Conservation (phyloP, 2,888 invertebrate species). For the Carabus problematicus region DNA sequence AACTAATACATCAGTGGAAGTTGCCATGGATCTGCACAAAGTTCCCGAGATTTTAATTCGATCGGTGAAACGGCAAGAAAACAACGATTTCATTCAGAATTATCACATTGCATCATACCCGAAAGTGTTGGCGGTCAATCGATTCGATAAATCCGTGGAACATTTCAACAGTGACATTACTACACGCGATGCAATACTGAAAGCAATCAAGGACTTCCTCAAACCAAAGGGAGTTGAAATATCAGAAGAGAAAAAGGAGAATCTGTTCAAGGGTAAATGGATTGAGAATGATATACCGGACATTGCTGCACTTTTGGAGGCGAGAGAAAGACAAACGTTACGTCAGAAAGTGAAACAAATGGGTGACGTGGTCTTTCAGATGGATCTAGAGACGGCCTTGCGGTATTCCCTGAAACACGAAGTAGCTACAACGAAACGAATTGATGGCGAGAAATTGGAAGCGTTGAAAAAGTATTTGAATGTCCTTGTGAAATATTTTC, state of each 20-base stretch:
- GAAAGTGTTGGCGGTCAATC: conserved; percentile 62
- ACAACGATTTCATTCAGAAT: conserved; percentile 62
- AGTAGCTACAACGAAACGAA: conserved; percentile 72
- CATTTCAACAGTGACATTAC: conserved; percentile 43
- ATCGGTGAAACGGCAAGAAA: conserved; percentile 64
- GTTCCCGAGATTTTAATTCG: conserved; percentile 66
- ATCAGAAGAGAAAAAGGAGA: conserved; percentile 46
- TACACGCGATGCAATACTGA: conserved; percentile 57
- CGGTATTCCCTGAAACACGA: conserved; percentile 84
- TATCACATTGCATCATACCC: conserved; percentile 64
- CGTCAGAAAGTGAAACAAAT: conserved; percentile 55
- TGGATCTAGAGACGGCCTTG: conserved; percentile 89
- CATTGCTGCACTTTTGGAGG: conserved; percentile 49
- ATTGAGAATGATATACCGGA: conserved; percentile 56
- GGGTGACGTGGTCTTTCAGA: conserved; percentile 76
- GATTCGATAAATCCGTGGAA: conserved; percentile 50
- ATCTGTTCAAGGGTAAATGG: conserved; percentile 56
- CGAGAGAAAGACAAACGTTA: conserved; percentile 52
- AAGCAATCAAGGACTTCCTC: conserved; percentile 64
- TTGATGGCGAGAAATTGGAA: conserved; percentile 74
- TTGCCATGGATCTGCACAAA: conserved; percentile 70
- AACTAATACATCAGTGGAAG: conserved; percentile 69
- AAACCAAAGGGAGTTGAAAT: conserved; percentile 54
- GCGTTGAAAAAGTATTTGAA: conserved; percentile 78
- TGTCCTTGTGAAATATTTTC: conserved; percentile 79